A percentile compares a stretch with the other conserved stretches of the same genome.
These are phyloP conservation scores for Peromyscus attwateri DNA, from an alignment of 2,797 vertebrate species.

Conservation along the genomic window DNA sequence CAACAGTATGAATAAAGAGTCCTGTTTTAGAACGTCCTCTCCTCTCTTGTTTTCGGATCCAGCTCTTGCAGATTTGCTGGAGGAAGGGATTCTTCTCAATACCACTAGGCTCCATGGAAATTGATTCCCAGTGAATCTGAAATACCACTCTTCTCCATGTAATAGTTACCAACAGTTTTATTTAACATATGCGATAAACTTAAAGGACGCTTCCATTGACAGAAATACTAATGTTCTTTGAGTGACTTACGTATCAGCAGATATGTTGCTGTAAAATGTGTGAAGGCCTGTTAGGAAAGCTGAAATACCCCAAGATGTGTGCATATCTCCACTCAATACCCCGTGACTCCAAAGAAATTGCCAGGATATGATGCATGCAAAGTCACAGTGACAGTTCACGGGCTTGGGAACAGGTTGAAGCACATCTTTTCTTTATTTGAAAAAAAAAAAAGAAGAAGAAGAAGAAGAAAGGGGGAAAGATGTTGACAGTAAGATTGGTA, in stretches of 20 bases:
- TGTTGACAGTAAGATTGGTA: neutral
- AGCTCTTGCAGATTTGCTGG: conserved; percentile 46
- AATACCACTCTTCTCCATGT: conserved; percentile 5
- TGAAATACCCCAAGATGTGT: neutral
- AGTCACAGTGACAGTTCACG: neutral
- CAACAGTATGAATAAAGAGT: conserved; percentile 15
- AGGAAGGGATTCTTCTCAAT: conserved; percentile 11
- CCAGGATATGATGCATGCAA: neutral
- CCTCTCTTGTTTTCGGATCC: neutral
- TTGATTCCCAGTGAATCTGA: conserved; percentile 31
- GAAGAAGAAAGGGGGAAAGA: neutral
- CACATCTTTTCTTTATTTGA: conserved; percentile 6
- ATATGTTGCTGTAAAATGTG: conserved; percentile 14
- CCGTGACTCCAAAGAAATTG: neutral
- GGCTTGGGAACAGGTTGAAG: neutral
- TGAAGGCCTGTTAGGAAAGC: conserved; percentile 4
- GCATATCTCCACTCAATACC: neutral
- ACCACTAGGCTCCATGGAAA: conserved; percentile 16
- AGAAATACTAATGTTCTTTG: conserved; percentile 28
- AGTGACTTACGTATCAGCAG: conserved; percentile 10
- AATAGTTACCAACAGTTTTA: conserved; percentile 43
- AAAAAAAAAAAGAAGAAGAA: conserved; percentile 14
- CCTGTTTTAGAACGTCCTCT: neutral
- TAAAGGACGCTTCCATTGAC: conserved; percentile 47
- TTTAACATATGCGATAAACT: conserved; percentile 21